Base-by-base conservation (phyloP, 1,140 invertebrate species). In the Pseudomyrmex concolor region DNA sequence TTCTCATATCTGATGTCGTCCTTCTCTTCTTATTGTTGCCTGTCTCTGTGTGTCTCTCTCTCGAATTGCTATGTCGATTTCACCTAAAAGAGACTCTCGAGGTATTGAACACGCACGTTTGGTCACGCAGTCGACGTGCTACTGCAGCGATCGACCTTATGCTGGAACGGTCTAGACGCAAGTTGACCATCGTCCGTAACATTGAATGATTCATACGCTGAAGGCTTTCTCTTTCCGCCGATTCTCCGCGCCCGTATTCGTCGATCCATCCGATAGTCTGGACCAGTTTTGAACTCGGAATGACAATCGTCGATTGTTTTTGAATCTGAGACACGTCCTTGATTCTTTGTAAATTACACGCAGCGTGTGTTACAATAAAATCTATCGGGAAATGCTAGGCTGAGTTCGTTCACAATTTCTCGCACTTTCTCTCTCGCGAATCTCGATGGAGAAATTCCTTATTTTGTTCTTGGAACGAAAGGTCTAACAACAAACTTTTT, bases 211-310 rank as follows among this genome's bases (percentile, higher is more conserved):
- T 67, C 48, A 68, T 78, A 15, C 67, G 25, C 51, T 9, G n/a
- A 74, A 90, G 85, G 87, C 87, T 90, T 91, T 92, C 90, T 91
- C 87, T 84, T 90, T 78, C 76, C 86, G 78, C 89, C 67, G 83
- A 89, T 83, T 45, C 81, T 60, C 34, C 7, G 50, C 15, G 55
- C 15, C 12, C 63, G 50, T 50, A 50, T 43, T 55, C 22, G 43
- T n/a, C 55, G 15, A 78, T 9, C 13, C 13, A 19, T 34, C 10
- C 5, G 22, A 48, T n/a, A 9, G 62, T n/a, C 15, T 45, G n/a
- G 22, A 43, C 5, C 2, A 17, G 8, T 57, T 78, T 12, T 9
- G 1, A 10, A 45, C 70, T 45, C 2, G 12, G 48, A 8, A 2
- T 43, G 22, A 34, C 50, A 50, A 34, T 17, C 25, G 25, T 25